Percentiles rank a stretch among this genome's conserved stretches.
Evolutionary conservation across 2,113 vertebrate genomes (phyloP).

Genomic region (Lates calcarifer): DNA sequence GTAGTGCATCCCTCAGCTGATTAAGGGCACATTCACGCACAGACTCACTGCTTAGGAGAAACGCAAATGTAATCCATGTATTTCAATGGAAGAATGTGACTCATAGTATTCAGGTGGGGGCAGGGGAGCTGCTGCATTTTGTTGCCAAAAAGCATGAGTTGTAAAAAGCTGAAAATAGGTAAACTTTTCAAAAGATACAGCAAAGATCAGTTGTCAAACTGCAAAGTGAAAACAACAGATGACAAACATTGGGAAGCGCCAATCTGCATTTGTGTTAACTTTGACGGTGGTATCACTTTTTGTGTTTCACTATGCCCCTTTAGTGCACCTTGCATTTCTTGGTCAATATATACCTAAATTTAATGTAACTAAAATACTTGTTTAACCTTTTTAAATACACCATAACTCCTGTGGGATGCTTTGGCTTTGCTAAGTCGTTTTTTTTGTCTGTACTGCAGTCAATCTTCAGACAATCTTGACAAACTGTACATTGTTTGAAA

Average conservation of each 20-base stretch:
- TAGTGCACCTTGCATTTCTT: no score
- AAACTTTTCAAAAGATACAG: background rate
- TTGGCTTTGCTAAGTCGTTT: background rate
- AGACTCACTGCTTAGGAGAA: constrained; percentile 8
- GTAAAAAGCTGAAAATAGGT: background rate
- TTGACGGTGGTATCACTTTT: no score
- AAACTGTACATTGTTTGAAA: background rate
- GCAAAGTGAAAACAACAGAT: no score
- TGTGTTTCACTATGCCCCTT: no score
- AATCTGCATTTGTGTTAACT: no score
- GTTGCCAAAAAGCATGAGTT: background rate
- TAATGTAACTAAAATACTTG: no score
- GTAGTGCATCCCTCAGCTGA: constrained; percentile 33
- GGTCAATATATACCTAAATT: no score
- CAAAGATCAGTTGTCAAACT: background rate
- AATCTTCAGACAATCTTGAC: background rate
- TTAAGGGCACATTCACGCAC: constrained; percentile 20
- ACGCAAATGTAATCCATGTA: background rate
- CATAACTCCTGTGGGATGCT: no score
- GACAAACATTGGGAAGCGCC: no score
- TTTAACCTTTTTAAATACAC: no score
- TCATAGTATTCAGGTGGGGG: background rate
- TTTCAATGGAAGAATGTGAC: constrained; percentile 1
- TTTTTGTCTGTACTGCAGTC: background rate
- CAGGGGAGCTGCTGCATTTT: background rate